A percentile compares a stretch with the other conserved stretches of the same genome.
Conservation (phyloP, 2,888 invertebrate species). For the Tethea ocularis region DNA sequence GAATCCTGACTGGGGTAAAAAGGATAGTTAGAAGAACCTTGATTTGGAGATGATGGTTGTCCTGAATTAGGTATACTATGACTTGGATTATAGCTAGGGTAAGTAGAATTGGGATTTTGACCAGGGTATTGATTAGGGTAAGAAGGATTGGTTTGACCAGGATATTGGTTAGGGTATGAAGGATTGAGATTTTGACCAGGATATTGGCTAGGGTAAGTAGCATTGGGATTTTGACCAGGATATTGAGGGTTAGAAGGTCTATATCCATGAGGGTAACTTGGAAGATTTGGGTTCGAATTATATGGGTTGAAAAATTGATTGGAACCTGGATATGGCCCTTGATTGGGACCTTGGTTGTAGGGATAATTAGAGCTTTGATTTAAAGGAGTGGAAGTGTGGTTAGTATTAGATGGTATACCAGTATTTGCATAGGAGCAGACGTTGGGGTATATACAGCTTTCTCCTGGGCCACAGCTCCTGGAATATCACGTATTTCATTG, state of each 20-base stretch:
- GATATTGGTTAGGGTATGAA: slow-evolving; percentile 11
- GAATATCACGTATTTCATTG: slow-evolving; percentile 25
- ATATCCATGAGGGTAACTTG: not conserved
- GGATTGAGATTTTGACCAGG: slow-evolving; percentile 12
- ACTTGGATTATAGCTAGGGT: slow-evolving; percentile 3
- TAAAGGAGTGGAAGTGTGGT: not conserved
- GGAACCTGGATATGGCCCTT: not conserved
- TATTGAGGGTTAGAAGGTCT: not conserved
- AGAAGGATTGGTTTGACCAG: too few relatives aligned
- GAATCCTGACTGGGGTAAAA: not conserved
- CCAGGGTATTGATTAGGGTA: not conserved
- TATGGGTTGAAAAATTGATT: slow-evolving; percentile 3
- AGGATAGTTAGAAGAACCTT: too few relatives aligned
- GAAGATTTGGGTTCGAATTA: not conserved
- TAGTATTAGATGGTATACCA: slow-evolving; percentile 5
- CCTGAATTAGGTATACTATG: not conserved
- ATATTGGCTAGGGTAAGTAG: slow-evolving; percentile 1
- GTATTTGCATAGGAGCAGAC: slow-evolving; percentile 43
- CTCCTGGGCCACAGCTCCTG: slow-evolving; percentile 77
- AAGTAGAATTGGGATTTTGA: slow-evolving; percentile 16
- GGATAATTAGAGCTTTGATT: slow-evolving; percentile 19
- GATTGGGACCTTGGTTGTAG: slow-evolving; percentile 13
- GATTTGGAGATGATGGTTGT: not conserved
- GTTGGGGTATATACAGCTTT: slow-evolving; percentile 61
- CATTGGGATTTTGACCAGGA: not conserved